Evolutionary conservation across 1,140 invertebrate genomes (phyloP).

Genomic region (Heliconius hewitsoni): DNA sequence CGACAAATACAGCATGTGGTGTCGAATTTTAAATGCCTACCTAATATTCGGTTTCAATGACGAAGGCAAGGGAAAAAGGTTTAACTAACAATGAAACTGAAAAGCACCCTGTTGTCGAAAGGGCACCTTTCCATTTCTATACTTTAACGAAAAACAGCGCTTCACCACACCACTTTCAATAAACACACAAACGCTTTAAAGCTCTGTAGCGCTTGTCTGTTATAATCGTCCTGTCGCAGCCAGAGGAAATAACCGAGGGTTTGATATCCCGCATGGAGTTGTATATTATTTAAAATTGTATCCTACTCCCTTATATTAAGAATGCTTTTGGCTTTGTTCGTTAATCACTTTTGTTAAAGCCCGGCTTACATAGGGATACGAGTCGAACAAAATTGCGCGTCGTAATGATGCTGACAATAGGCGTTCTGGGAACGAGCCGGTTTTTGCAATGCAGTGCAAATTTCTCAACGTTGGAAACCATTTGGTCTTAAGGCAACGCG

Average conservation of each 20-base stretch:
- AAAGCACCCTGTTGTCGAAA: conserved; percentile 55
- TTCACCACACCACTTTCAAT: conserved; percentile 29
- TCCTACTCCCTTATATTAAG: conserved; percentile 24
- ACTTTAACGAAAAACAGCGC: conserved; percentile 49
- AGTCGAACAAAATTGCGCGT: conserved; percentile 70
- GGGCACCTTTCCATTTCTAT: conserved; percentile 51
- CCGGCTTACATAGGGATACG: conserved; percentile 68
- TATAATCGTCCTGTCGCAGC: conserved; percentile 48
- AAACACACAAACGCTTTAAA: conserved; percentile 33
- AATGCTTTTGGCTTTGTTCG: conserved; percentile 32
- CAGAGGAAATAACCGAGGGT: conserved; percentile 68
- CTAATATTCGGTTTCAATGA: conserved; percentile 56
- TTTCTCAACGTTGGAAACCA: conserved; percentile 58
- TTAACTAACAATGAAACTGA: conserved; percentile 61
- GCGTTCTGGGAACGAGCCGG: conserved; percentile 62
- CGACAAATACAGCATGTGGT: conserved; percentile 45
- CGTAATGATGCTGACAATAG: conserved; percentile 70
- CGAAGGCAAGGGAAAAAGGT: conserved; percentile 50
- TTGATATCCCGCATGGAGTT: conserved; percentile 49
- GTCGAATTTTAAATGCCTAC: conserved; percentile 58
- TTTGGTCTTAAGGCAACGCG: conserved; percentile 45
- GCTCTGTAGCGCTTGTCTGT: conserved; percentile 48
- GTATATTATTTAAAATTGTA: conserved; percentile 33
- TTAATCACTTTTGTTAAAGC: conserved; percentile 45
- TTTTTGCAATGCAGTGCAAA: conserved; percentile 70